These are phyloP conservation scores for Nomada goodeniana DNA, from an alignment of 2,888 invertebrate genomes.

Conservation along the genomic window DNA sequence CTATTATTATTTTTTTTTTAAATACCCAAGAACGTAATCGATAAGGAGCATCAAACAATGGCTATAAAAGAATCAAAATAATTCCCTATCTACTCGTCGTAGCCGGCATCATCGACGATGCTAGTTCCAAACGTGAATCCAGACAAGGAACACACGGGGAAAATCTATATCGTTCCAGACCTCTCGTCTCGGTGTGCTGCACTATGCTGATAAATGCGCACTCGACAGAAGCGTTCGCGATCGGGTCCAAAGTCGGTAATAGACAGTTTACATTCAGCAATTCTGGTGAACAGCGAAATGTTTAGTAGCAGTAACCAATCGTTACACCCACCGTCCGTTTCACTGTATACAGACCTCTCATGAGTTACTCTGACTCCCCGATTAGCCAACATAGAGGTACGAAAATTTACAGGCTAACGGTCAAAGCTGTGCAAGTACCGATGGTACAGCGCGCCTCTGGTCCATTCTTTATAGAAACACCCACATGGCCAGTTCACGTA, in stretches of 20 bases:
- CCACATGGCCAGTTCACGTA: background rate
- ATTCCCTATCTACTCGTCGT: background rate
- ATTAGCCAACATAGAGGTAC: conserved; percentile 28
- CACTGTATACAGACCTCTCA: conserved; percentile 57
- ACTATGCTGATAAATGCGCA: conserved; percentile 60
- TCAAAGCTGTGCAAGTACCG: conserved; percentile 44
- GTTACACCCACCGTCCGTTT: conserved; percentile 66
- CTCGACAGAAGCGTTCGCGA: conserved; percentile 53
- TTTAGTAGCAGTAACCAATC: conserved; percentile 68
- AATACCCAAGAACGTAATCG: background rate
- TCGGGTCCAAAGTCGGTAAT: conserved; percentile 56
- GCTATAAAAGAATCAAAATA: background rate
- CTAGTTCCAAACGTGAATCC: background rate
- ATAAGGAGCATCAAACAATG: background rate
- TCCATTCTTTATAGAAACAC: conserved; percentile 21
- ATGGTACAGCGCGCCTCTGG: conserved; percentile 3
- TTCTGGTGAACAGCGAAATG: conserved; percentile 68
- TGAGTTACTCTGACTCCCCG: conserved; percentile 62
- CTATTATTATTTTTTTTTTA: background rate
- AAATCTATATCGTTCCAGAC: conserved; percentile 32
- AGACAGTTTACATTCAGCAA: conserved; percentile 74
- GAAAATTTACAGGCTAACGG: conserved; percentile 57
- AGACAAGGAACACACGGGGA: background rate
- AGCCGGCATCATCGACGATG: background rate
- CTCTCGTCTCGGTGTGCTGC: conserved; percentile 35